phyloP scores from a whole-genome alignment of 2,113 vertebrate genomes.

The Trichomycterus rosablanca region DNA sequence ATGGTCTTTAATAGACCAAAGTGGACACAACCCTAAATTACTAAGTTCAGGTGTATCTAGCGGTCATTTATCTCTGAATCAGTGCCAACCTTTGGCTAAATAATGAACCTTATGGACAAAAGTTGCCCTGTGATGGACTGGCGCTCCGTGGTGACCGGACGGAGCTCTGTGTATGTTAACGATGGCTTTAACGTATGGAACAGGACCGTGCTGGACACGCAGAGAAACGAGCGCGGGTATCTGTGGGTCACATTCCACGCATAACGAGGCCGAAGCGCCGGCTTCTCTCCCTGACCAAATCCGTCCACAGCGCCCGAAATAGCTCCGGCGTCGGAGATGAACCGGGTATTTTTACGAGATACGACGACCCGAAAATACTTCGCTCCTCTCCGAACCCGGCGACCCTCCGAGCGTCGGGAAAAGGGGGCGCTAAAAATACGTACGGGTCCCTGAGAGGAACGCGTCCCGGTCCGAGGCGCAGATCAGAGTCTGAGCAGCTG shows the following conservation, averaged over 20 bases:
- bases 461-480: neutral
- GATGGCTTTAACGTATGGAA: too few species aligned
- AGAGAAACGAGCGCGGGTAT: neutral
- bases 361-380: neutral
- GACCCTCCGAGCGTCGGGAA: neutral
- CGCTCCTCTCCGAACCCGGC: neutral
- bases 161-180: too few species aligned
- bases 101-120: too few species aligned
- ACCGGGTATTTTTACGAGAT: neutral
- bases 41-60: too few species aligned
- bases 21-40: too few species aligned
- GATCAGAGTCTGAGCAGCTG: constrained; percentile 4
- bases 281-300: neutral
- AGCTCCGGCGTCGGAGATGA: neutral
- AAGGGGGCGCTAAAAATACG: neutral
- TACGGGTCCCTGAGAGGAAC: neutral
- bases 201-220: too few species aligned
- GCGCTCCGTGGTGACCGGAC: too few species aligned
- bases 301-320: constrained; percentile 1
- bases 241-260: neutral
- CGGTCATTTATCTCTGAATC: too few species aligned
- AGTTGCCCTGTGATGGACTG: too few species aligned
- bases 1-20: too few species aligned
- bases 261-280: neutral
- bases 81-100: too few species aligned